Percentiles rank a stretch among this genome's conserved stretches.
Evolutionary conservation across 2,113 vertebrate genomes (phyloP).

Genomic region (Muntiacus muntjak): DNA sequence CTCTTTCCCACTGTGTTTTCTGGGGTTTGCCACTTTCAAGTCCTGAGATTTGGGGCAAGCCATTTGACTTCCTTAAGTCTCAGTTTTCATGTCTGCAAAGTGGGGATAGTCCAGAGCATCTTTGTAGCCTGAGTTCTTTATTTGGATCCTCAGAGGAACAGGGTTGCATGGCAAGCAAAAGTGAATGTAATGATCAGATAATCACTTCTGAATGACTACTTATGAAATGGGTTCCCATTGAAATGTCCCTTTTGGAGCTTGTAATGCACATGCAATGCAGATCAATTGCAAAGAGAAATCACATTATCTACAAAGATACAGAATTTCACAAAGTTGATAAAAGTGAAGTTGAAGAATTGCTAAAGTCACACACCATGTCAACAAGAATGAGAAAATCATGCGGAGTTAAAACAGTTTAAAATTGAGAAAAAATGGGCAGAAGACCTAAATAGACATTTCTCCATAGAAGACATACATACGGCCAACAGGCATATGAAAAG

Average conservation of each 20-base stretch:
- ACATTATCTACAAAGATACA: too few species aligned
- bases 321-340: not conserved
- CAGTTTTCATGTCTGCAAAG: not conserved
- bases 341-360: not conserved
- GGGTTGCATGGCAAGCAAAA: not conserved
- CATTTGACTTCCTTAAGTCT: not conserved
- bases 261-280: not conserved
- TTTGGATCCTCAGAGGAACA: not conserved
- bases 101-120: not conserved
- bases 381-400: not conserved
- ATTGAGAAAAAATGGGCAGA: not conserved
- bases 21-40: not conserved
- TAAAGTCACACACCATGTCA: not conserved
- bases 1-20: not conserved
- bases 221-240: not conserved
- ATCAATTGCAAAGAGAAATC: not conserved
- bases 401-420: not conserved
- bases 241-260: not conserved
- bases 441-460: not conserved
- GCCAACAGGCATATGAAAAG: not conserved
- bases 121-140: not conserved
- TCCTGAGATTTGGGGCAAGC: not conserved
- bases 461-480: not conserved
- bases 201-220: not conserved
- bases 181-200: not conserved